Evolutionary conservation across 1,140 invertebrate genomes (phyloP).

Genomic region (Diorhabda carinulata): DNA sequence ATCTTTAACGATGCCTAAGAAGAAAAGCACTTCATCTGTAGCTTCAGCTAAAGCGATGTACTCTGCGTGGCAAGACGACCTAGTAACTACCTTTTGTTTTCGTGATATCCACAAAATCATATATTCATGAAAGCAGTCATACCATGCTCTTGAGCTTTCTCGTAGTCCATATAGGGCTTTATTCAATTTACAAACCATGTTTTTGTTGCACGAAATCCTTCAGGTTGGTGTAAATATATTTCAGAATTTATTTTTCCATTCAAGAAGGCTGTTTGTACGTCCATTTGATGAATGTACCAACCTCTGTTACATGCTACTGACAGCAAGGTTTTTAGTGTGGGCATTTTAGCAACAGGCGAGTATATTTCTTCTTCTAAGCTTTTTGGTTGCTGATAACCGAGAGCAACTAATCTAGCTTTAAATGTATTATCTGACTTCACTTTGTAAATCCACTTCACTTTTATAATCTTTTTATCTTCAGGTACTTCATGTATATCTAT

Average conservation of each 20-base stretch:
- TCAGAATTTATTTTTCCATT: conserved; percentile 43
- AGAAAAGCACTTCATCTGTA: conserved; percentile 11
- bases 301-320: too few species aligned
- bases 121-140: too few species aligned
- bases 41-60: conserved; percentile 41
- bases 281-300: too few species aligned
- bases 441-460: too few species aligned
- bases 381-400: too few species aligned
- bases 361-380: too few species aligned
- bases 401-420: too few species aligned
- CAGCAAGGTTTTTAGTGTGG: too few species aligned
- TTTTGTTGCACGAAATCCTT: conserved; percentile 38
- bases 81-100: conserved; percentile 41
- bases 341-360: too few species aligned
- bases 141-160: conserved; percentile 37
- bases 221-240: conserved; percentile 44
- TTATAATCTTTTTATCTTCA: too few species aligned
- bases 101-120: conserved; percentile 42
- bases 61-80: conserved; percentile 39
- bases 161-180: conserved; percentile 43
- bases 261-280: conserved; percentile 46
- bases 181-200: conserved; percentile 31
- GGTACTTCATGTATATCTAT: too few species aligned
- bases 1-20: conserved; percentile 14
- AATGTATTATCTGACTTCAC: too few species aligned